phyloP scores from a whole-genome alignment of 1,140 invertebrate genomes.

The Bradysia coprophila region DNA sequence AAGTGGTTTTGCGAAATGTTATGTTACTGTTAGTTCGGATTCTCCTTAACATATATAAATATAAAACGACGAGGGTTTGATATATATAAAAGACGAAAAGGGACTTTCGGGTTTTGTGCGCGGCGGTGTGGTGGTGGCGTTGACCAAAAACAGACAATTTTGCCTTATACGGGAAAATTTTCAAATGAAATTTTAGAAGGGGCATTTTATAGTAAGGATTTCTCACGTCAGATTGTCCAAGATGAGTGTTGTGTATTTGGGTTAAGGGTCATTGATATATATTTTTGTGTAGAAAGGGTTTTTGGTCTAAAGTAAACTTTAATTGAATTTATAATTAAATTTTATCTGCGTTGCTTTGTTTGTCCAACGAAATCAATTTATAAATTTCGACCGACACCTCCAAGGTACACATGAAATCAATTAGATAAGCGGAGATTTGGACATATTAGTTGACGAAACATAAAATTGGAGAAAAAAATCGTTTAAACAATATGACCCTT shows the following conservation, averaged over 20 bases:
- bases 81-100: background rate
- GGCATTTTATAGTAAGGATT: background rate
- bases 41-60: background rate
- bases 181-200: background rate
- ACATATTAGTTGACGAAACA: too few species aligned
- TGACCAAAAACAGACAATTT: background rate
- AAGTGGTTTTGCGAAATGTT: background rate
- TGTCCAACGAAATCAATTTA: too few species aligned
- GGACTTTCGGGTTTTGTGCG: background rate
- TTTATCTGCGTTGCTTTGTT: too few species aligned
- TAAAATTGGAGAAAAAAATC: too few species aligned
- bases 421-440: too few species aligned
- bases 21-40: background rate
- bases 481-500: too few species aligned
- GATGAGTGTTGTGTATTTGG: background rate
- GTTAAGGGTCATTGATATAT: background rate
- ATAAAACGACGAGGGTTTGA: background rate
- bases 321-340: background rate
- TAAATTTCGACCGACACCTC: too few species aligned
- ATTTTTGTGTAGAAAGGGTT: background rate
- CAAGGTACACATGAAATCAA: too few species aligned
- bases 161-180: background rate
- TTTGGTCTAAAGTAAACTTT: background rate
- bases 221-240: background rate
- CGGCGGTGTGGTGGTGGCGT: background rate